Percentiles rank a stretch among this genome's conserved stretches.
phyloP scores from a whole-genome alignment of 2,113 vertebrate species.

The Cebidichthys violaceus region DNA sequence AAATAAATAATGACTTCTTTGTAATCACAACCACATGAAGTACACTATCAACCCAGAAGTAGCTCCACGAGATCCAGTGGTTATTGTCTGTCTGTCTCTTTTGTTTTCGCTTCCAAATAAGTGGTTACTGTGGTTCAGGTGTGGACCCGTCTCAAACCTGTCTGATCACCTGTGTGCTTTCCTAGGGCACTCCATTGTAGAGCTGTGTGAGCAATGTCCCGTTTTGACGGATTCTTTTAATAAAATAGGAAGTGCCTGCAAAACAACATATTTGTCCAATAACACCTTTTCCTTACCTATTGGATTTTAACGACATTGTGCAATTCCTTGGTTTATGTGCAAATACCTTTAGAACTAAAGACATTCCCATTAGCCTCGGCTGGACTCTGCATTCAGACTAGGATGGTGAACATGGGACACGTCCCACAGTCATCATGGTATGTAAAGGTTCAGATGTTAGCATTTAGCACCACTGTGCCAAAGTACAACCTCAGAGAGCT shows the following conservation, averaged over 20 bases:
- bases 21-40: neutral
- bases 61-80: neutral
- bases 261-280: no score
- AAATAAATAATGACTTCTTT: neutral
- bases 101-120: neutral
- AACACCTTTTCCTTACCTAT: neutral
- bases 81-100: neutral
- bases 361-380: no score
- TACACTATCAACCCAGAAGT: neutral
- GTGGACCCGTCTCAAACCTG: neutral
- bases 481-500: neutral
- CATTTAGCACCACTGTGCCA: neutral
- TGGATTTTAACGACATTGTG: neutral
- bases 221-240: neutral
- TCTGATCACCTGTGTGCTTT: neutral
- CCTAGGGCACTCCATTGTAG: no score
- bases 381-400: no score
- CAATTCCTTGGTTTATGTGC: no score
- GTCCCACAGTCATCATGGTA: neutral
- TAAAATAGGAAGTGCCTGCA: neutral
- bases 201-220: neutral
- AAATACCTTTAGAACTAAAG: no score
- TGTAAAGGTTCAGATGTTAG: no score
- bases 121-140: neutral
- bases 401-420: no score